These are phyloP conservation scores for Rhagoletis pomonella DNA, from an alignment of 1,140 invertebrate genomes.

Conservation along the genomic window DNA sequence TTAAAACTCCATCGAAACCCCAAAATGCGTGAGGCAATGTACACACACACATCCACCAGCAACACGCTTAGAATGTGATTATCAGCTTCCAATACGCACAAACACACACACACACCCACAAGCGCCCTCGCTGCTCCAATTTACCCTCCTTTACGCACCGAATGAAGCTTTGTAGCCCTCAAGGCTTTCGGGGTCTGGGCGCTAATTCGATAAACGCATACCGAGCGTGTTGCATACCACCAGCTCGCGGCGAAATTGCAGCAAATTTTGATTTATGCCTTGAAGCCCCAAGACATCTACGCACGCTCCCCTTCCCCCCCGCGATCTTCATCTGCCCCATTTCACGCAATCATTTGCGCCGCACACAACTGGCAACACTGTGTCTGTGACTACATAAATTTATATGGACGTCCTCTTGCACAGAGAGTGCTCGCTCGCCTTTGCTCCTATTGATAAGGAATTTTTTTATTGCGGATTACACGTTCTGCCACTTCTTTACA, in stretches of 20 bases:
- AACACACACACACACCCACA: not conserved
- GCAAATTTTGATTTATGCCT: slow-evolving; percentile 23
- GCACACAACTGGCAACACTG: not conserved
- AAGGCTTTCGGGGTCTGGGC: not conserved
- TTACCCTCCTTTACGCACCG: not conserved
- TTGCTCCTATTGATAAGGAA: not conserved
- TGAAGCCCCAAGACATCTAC: not conserved
- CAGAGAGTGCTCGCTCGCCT: not conserved
- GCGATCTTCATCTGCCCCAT: not conserved
- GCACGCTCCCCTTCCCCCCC: not conserved
- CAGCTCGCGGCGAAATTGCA: not conserved
- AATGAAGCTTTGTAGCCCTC: not conserved
- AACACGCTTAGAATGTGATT: not conserved
- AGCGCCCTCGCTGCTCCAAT: not conserved
- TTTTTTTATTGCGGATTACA: slow-evolving; percentile 3
- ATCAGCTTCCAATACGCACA: too few species aligned
- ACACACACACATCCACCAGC: not conserved
- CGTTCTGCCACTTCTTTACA: too few species aligned
- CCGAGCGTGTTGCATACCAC: not conserved
- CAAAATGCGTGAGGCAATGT: not conserved
- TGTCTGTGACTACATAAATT: too few species aligned
- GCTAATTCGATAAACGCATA: slow-evolving; percentile 49
- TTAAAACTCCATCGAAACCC: not conserved
- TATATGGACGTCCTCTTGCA: not conserved
- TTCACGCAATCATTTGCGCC: not conserved